phyloP scores from a whole-genome alignment of 1,140 invertebrate genomes.

The Nautilus pompilius region DNA sequence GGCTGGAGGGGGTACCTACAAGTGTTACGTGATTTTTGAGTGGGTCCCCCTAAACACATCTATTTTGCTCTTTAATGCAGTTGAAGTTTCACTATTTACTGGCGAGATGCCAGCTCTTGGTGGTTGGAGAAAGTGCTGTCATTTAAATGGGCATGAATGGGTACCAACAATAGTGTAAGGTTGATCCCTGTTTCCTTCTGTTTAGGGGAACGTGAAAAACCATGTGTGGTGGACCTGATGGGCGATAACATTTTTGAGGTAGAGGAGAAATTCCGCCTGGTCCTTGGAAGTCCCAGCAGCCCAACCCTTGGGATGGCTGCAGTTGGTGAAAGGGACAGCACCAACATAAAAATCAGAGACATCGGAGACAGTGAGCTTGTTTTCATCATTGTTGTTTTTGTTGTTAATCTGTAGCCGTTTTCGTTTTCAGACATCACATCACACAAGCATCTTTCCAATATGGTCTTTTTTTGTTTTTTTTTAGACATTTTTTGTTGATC shows the following conservation, averaged over 20 bases:
- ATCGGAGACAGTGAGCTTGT: constrained; percentile 50
- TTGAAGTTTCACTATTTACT: too few relatives aligned
- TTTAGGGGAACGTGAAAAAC: constrained; percentile 48
- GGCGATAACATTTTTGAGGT: constrained; percentile 47
- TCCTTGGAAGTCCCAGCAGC: constrained; percentile 47
- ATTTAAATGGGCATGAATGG: too few relatives aligned
- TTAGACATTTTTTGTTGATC: too few relatives aligned
- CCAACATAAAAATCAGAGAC: constrained; percentile 49
- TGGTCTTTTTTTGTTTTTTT: too few relatives aligned
- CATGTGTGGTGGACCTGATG: constrained; percentile 46
- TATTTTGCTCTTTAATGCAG: too few relatives aligned
- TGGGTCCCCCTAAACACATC: too few relatives aligned
- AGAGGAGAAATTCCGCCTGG: constrained; percentile 50
- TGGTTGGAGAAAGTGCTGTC: too few relatives aligned
- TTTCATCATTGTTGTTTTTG: not conserved
- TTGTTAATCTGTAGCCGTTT: not conserved
- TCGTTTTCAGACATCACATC: not conserved
- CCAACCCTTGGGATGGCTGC: constrained; percentile 33
- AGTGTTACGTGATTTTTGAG: too few relatives aligned
- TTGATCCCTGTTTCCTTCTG: not conserved
- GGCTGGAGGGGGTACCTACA: too few relatives aligned
- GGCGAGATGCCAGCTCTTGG: too few relatives aligned
- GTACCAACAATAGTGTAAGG: too few relatives aligned
- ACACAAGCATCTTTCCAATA: too few relatives aligned
- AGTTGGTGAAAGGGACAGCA: constrained; percentile 40